Evolutionary conservation across 2,888 invertebrate genomes (phyloP), one percentile per base, ranked within the genome.

Genomic region (Phorcus lineatus): DNA sequence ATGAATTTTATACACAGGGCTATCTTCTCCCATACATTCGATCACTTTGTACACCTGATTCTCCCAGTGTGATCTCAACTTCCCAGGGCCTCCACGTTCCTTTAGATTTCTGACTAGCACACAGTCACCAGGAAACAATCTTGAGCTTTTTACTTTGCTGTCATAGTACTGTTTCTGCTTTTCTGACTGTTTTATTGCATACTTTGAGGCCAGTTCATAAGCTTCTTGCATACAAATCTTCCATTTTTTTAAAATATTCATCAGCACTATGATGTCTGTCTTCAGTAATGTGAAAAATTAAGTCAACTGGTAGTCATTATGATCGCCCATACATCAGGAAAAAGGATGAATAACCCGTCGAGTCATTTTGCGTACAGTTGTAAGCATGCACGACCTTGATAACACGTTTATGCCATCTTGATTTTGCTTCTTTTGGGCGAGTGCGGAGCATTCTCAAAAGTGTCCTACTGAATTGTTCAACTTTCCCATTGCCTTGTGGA

Each of bases 1-100:
- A 53, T 24, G 55, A 16, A 81, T 66, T 13, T 16, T n/a, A 53
- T 81, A 81, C 7, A 81, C 78, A 40, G 79, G 75, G 31, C 78
- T 78, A 4, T 74, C 66, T 19, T 81, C 78, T 47, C 74, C 62
- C 66, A 75, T 79, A 28, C 67, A 28, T 7, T 62, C 36, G 0
- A 67, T 24, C 0, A 81, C 79, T 6, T 54, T 17, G 22, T 81
- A 31, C 31, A 81, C 53, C 57, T 78, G 24, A 40, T 81, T 78
- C 62, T 81, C 75, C 78, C 81, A 81, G 52, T 81, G 77, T n/a
- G 55, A 75, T 4, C 81, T 57, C 11, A 76, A 52, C 40, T 79
- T 81, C n/a, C 81, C 81, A 9, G 81, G 76, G 11, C 79, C 79
- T 22, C 77, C 81, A 16, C 81, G 47, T 40, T 81, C 76, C 2